These are phyloP conservation scores for Parauchenoglanis punctatus DNA, from an alignment of 2,797 vertebrate species.

Conservation along the genomic window DNA sequence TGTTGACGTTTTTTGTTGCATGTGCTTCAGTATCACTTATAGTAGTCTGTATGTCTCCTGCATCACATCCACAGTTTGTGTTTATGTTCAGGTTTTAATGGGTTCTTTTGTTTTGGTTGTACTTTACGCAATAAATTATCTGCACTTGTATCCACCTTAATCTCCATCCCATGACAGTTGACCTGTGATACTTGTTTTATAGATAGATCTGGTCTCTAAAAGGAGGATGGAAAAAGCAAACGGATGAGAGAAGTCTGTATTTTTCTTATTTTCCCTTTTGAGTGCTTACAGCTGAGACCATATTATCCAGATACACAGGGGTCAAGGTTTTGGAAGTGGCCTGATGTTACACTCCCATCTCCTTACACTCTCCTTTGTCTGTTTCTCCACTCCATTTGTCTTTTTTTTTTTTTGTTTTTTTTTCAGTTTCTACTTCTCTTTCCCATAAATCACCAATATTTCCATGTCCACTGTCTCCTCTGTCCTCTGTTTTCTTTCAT, in stretches of 20 bases:
- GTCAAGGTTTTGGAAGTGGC: conserved; percentile 65
- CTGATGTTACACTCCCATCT: conserved; percentile 47
- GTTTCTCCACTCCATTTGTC: conserved; percentile 56
- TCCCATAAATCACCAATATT: conserved; percentile 24
- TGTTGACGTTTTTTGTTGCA: too few species aligned
- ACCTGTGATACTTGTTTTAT: not conserved
- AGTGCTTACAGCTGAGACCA: conserved; percentile 68
- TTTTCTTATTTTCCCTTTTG: conserved; percentile 60
- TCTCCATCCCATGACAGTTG: too few species aligned
- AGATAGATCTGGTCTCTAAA: not conserved
- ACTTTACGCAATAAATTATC: too few species aligned
- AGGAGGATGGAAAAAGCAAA: not conserved
- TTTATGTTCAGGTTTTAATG: too few species aligned
- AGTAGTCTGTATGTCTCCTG: too few species aligned
- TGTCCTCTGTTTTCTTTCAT: conserved; percentile 62
- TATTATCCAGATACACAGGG: conserved; percentile 67
- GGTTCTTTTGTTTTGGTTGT: too few species aligned
- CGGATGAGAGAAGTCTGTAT: conserved; percentile 62
- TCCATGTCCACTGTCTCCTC: conserved; percentile 62
- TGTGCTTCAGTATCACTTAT: too few species aligned
- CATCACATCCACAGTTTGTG: too few species aligned
- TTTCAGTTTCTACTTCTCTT: conserved; percentile 46
- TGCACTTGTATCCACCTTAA: too few species aligned
- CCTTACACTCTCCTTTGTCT: conserved; percentile 54
- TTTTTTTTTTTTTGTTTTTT: conserved; percentile 45